These are phyloP conservation scores for Danio tinwini DNA, from an alignment of 2,797 vertebrate genomes.

Conservation along the genomic window DNA sequence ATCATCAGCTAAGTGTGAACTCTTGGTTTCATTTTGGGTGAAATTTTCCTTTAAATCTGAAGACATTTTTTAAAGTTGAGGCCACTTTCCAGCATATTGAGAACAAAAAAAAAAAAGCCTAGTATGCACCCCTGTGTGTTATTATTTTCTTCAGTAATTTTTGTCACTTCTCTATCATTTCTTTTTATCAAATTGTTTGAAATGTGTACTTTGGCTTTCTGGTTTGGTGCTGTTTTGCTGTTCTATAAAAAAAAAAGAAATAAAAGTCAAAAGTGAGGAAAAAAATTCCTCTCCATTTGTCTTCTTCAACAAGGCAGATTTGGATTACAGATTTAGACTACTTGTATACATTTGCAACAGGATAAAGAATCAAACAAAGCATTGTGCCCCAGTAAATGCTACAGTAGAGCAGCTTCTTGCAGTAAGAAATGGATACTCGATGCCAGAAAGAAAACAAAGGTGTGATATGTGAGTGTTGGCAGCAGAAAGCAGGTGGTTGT, in stretches of 20 bases:
- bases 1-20: too few relatives aligned
- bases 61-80: too few relatives aligned
- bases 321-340: slow-evolving; percentile 46
- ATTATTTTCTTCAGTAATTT: background rate
- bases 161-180: background rate
- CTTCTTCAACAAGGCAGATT: slow-evolving; percentile 24
- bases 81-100: too few relatives aligned
- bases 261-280: background rate
- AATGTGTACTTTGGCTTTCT: background rate
- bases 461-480: slow-evolving; percentile 44
- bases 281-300: slow-evolving; percentile 38
- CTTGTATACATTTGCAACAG: slow-evolving; percentile 52
- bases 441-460: slow-evolving; percentile 52
- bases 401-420: slow-evolving; percentile 39
- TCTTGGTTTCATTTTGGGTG: too few relatives aligned
- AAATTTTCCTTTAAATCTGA: too few relatives aligned
- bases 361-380: slow-evolving; percentile 45
- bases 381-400: slow-evolving; percentile 52
- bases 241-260: background rate
- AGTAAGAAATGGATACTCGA: background rate
- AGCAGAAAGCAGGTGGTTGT: slow-evolving; percentile 25
- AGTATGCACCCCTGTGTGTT: too few relatives aligned
- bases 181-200: background rate
- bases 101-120: too few relatives aligned
- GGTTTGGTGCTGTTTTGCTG: background rate